phyloP scores from a whole-genome alignment of 2,888 invertebrate species.

The Phlogophora meticulosa region DNA sequence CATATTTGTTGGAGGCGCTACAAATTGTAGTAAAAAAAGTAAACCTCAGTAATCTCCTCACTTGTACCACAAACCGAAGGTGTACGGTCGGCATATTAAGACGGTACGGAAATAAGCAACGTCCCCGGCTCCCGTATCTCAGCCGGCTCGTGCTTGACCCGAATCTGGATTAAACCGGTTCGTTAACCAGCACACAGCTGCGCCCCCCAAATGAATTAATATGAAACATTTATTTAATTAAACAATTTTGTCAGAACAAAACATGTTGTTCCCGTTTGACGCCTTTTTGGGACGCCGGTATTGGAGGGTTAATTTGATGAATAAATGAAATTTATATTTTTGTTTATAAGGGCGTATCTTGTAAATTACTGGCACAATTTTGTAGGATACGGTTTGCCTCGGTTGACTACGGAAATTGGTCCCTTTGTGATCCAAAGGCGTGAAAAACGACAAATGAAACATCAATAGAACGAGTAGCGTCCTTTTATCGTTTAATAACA shows the following conservation, averaged over 20 bases:
- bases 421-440: background rate
- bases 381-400: constrained; percentile 9
- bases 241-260: constrained; percentile 47
- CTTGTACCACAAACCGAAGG: constrained; percentile 51
- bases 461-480: background rate
- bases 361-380: constrained; percentile 27
- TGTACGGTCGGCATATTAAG: constrained; percentile 56
- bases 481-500: background rate
- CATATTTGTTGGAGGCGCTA: too few species aligned
- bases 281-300: constrained; percentile 25
- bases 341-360: background rate
- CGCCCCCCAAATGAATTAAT: constrained; percentile 55
- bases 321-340: constrained; percentile 25
- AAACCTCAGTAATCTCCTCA: background rate
- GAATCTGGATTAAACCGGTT: constrained; percentile 62
- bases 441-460: background rate
- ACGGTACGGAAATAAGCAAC: constrained; percentile 66
- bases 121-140: constrained; percentile 53
- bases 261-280: constrained; percentile 25
- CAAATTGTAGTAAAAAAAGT: too few species aligned
- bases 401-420: background rate
- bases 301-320: constrained; percentile 22
- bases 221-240: constrained; percentile 58
- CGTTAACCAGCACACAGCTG: constrained; percentile 64
- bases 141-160: constrained; percentile 63